phyloP scores from a whole-genome alignment of 2,113 vertebrate genomes.

The Apodemus sylvaticus region DNA sequence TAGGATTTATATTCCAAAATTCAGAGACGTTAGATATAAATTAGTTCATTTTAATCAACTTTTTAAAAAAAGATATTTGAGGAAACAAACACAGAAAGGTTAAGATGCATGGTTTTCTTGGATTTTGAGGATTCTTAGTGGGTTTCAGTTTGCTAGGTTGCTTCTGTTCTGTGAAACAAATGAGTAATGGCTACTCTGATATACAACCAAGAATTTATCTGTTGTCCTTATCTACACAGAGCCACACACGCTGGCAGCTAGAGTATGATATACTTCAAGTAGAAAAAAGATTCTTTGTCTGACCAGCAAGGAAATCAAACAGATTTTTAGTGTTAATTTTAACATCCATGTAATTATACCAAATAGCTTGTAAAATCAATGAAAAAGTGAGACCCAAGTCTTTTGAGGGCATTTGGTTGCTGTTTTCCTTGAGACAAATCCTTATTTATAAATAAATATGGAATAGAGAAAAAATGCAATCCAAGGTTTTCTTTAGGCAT shows the following conservation, averaged over 20 bases:
- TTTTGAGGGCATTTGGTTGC: neutral
- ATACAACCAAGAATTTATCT: neutral
- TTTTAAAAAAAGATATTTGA: neutral
- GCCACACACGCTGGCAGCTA: neutral
- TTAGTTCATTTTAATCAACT: neutral
- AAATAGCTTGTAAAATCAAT: neutral
- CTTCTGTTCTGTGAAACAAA: neutral
- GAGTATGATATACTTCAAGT: neutral
- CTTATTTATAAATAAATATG: conserved; percentile 32
- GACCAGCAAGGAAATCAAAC: neutral
- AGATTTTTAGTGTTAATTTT: conserved; percentile 29
- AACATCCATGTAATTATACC: neutral
- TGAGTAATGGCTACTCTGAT: neutral
- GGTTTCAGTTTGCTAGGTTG: neutral
- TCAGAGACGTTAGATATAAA: neutral
- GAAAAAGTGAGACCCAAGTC: neutral
- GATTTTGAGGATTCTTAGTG: neutral
- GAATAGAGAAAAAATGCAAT: neutral
- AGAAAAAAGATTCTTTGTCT: neutral
- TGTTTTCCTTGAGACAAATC: neutral
- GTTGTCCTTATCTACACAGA: neutral
- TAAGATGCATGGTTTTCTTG: neutral
- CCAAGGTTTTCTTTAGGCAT: neutral
- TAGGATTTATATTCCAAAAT: neutral
- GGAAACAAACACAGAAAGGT: neutral